A percentile compares a stretch with the other conserved stretches of the same genome.
phyloP scores from a whole-genome alignment of 2,113 vertebrate genomes.

The Monarcha castaneiventris region DNA sequence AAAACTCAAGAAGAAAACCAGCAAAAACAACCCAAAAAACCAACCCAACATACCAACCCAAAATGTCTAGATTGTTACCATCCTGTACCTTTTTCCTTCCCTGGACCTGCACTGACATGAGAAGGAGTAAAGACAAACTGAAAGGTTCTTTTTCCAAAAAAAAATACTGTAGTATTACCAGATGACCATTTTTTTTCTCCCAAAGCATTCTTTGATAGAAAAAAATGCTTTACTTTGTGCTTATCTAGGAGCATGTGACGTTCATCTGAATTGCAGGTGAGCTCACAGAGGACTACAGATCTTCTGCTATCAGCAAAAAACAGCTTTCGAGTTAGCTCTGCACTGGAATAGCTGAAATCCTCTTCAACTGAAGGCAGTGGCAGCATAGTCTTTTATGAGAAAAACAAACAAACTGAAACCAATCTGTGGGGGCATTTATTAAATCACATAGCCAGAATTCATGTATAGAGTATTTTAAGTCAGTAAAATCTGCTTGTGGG shows the following conservation, averaged over 20 bases:
- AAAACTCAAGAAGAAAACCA: neutral
- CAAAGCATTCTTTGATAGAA: neutral
- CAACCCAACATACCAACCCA: neutral
- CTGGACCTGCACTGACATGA: neutral
- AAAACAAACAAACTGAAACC: neutral
- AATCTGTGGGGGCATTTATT: neutral
- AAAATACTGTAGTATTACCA: neutral
- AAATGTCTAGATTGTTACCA: neutral
- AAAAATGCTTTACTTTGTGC: neutral
- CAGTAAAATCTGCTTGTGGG: neutral
- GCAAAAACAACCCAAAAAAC: neutral
- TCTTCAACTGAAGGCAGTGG: neutral
- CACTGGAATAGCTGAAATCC: neutral
- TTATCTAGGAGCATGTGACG: neutral
- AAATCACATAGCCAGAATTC: neutral
- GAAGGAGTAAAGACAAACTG: neutral
- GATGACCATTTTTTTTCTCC: neutral
- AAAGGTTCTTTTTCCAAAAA: fast-evolving
- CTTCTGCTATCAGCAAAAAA: neutral
- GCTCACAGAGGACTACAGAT: neutral
- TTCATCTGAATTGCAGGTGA: constrained; percentile 13
- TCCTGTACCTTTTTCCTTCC: neutral
- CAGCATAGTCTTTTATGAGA: neutral
- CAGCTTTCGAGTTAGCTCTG: neutral
- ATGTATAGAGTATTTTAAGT: neutral